Evolutionary conservation across 2,888 invertebrate genomes (phyloP).

Genomic region (Pharmacophagus antenor): DNA sequence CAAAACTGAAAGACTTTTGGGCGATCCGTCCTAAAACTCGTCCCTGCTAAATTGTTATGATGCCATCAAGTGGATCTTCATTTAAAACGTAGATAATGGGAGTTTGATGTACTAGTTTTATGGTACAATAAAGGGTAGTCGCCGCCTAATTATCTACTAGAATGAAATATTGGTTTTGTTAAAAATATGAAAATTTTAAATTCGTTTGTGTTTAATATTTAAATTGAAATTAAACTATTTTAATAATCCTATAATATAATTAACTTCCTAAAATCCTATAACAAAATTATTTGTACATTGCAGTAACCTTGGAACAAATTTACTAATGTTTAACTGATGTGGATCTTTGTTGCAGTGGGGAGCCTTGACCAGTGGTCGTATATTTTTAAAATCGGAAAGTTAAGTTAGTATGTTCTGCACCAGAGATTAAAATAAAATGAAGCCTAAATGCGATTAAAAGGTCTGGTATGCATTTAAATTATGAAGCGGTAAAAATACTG

Average conservation of each 20-base stretch:
- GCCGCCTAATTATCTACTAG: no score
- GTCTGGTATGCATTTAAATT: neutral
- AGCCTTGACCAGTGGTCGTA: no score
- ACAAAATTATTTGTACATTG: neutral
- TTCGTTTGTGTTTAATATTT: neutral
- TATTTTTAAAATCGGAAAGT: no score
- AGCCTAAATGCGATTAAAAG: no score
- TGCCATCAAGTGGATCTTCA: constrained; percentile 44
- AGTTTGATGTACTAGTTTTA: constrained; percentile 39
- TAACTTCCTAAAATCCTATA: neutral
- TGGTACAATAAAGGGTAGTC: no score
- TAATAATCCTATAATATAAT: neutral
- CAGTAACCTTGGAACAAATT: neutral
- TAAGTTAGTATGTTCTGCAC: no score
- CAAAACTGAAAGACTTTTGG: constrained; percentile 31
- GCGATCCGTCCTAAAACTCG: constrained; percentile 31
- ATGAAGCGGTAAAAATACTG: neutral
- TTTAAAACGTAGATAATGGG: constrained; percentile 45
- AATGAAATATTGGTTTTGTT: neutral
- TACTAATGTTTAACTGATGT: no score
- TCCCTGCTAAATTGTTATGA: constrained; percentile 32
- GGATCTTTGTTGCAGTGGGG: no score
- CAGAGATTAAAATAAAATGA: no score
- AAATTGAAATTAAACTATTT: neutral
- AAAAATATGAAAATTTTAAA: neutral